Conservation (phyloP, 1,140 invertebrate species). For the Leptinotarsa lineolata region DNA sequence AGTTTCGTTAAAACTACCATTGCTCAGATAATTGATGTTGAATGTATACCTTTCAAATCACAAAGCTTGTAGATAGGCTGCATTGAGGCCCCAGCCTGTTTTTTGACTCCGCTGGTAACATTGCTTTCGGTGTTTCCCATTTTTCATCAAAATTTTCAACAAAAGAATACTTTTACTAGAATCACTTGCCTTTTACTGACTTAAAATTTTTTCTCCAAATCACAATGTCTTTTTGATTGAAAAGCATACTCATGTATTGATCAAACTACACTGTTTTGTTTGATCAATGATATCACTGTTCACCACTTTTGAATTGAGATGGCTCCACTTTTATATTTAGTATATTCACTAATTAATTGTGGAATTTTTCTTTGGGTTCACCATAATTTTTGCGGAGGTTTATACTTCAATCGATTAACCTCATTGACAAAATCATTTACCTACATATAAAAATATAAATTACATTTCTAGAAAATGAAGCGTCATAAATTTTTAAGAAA, state of each 20-base stretch:
- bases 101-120: conserved; percentile 89
- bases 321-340: too few relatives aligned
- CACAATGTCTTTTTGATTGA: conserved; percentile 29
- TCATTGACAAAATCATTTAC: not conserved
- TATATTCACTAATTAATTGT: not conserved
- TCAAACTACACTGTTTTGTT: conserved; percentile 25
- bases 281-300: conserved; percentile 17
- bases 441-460: too few relatives aligned
- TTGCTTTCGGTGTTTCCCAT: conserved; percentile 95
- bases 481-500: too few relatives aligned
- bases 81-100: conserved; percentile 82
- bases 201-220: conserved; percentile 24
- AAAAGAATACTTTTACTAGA: not conserved
- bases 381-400: not conserved
- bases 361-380: not conserved
- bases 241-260: conserved; percentile 29
- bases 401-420: not conserved
- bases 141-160: not conserved
- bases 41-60: conserved; percentile 77
- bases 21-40: too few relatives aligned
- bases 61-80: conserved; percentile 83
- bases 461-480: too few relatives aligned
- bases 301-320: not conserved
- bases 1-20: too few relatives aligned
- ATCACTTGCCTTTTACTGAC: conserved; percentile 17